Evolutionary conservation across 2,113 vertebrate species (phyloP), one percentile per base, ranked within the genome.

Genomic region (Pipa parva): DNA sequence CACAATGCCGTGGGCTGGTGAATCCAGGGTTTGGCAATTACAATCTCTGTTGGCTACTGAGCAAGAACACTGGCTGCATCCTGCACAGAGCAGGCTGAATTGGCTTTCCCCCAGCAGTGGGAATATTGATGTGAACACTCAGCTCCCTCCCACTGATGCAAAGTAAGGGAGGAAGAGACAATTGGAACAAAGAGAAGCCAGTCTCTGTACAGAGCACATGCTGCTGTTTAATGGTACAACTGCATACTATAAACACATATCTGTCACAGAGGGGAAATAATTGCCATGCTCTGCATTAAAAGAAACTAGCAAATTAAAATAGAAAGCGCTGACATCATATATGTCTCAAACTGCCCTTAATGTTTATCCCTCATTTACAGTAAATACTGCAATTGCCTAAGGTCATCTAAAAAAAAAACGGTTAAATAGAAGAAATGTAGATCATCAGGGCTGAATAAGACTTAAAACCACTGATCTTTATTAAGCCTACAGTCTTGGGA

Each of bases 101-200:
- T 31, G 69, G 58, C 67, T 56, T 74, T 71, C 60, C 50, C 54
- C 59, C 76, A 77, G 73, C 69, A 36, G 56, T 52, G 25, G 37
- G 17, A 42, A 7, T 49, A n/a, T 8, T 51, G 7, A 27, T 25
- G 46, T 31, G 13, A 52, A 11, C 59, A 7, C 39, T 13, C 48
- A 33, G 22, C 50, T 26, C 66, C 42, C 24, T 66, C 57, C 21
- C 64, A 68, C 64, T 77, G 81, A 80, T 77, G 78, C 76, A 77
- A 26, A 64, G 56, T 63, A 67, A 73, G 56, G 71, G 64, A 46
- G 64, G 72, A 68, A 60, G 76, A 63, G 79, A 59, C 57, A 78
- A 77, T 73, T 75, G 78, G 78, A 90, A 90, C 88, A 90, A 90
- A 90, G 88, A 80, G 62, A 74, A 65, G 72, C 83, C 67, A 63